phyloP scores from a whole-genome alignment of 2,113 vertebrate species.

The Cynocephalus volans region DNA sequence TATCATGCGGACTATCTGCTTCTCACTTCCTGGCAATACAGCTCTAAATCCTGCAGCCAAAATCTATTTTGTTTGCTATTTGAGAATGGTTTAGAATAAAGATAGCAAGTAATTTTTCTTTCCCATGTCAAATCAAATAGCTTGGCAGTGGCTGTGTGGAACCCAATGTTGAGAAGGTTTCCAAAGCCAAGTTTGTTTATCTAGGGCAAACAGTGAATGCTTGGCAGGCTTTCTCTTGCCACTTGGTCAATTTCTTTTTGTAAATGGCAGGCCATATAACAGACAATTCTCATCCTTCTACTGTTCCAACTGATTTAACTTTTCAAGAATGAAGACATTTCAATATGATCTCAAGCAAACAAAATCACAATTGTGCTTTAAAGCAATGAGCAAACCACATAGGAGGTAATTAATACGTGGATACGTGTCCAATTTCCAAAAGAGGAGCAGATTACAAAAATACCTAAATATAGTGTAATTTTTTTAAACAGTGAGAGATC shows the following conservation, averaged over 20 bases:
- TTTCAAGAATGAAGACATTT: neutral
- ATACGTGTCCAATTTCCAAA: neutral
- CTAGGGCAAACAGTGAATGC: neutral
- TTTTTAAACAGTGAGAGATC: neutral
- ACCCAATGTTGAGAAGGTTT: neutral
- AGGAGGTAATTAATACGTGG: neutral
- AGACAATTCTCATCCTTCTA: neutral
- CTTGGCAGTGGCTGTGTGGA: neutral
- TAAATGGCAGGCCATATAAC: neutral
- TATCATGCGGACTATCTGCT: neutral
- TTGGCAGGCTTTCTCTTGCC: neutral
- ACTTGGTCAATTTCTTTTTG: neutral
- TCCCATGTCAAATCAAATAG: neutral
- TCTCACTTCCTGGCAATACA: neutral
- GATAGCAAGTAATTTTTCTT: neutral
- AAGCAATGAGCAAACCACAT: neutral
- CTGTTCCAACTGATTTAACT: neutral
- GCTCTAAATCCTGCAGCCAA: neutral
- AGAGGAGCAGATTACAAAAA: neutral
- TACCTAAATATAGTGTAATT: neutral
- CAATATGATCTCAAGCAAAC: neutral
- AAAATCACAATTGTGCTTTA: conserved; percentile 43
- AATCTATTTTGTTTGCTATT: conserved; percentile 14
- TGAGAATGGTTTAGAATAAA: neutral
- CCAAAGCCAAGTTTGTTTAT: conserved; percentile 28